Percentiles rank a stretch among this genome's conserved stretches.
These are phyloP conservation scores for Sogatella furcifera DNA, from an alignment of 1,140 invertebrate genomes.

Conservation along the genomic window DNA sequence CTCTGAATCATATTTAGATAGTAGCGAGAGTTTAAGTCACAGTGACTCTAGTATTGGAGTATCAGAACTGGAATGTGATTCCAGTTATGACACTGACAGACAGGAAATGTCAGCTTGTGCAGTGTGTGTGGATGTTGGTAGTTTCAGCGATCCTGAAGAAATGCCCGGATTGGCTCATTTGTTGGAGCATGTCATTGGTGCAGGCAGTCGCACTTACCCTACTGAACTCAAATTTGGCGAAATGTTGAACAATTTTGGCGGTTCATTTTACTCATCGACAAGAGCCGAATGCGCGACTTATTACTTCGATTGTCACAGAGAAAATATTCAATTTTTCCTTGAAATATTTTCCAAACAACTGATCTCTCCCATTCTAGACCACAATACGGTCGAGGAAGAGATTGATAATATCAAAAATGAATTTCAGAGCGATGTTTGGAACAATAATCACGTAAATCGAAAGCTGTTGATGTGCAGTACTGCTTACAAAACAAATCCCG, in stretches of 20 bases:
- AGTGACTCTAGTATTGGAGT: no score
- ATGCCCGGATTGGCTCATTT: slow-evolving; percentile 88
- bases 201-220: slow-evolving; percentile 46
- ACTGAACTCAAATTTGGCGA: slow-evolving; percentile 41
- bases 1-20: slow-evolving; percentile 57
- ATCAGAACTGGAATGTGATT: no score
- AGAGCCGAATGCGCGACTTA: slow-evolving; percentile 77
- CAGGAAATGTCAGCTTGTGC: slow-evolving; percentile 52
- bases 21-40: slow-evolving; percentile 42
- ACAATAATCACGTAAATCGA: slow-evolving; percentile 54
- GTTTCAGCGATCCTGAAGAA: slow-evolving; percentile 46
- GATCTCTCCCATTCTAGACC: slow-evolving; percentile 73
- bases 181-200: slow-evolving; percentile 90
- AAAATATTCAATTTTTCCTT: slow-evolving; percentile 56
- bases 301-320: slow-evolving; percentile 77
- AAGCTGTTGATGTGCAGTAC: slow-evolving; percentile 52
- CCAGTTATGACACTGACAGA: slow-evolving; percentile 5
- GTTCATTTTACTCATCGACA: slow-evolving; percentile 40
- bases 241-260: slow-evolving; percentile 37
- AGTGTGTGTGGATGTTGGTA: slow-evolving; percentile 49
- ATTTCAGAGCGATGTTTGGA: slow-evolving; percentile 59
- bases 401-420: slow-evolving; percentile 89
- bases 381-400: slow-evolving; percentile 77
- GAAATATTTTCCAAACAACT: slow-evolving; percentile 89
- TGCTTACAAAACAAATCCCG: slow-evolving; percentile 47